Conservation (phyloP, 2,888 invertebrate species). For the Ditylenchus weischeri region DNA sequence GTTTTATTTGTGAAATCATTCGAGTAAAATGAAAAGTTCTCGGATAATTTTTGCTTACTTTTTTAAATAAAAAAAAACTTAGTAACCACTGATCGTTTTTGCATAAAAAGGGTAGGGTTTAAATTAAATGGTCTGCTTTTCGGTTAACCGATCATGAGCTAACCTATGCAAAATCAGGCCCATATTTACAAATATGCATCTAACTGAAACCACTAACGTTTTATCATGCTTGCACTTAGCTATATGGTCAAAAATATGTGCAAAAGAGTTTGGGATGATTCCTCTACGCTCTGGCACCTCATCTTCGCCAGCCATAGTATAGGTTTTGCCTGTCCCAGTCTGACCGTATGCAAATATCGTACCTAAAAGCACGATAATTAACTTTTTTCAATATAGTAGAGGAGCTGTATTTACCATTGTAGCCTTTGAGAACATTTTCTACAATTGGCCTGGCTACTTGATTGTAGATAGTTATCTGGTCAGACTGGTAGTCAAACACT, state of each 20-base stretch:
- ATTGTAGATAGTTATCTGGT: constrained; percentile 84
- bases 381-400: background rate
- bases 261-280: constrained; percentile 97
- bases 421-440: constrained; percentile 88
- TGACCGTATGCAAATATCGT: constrained; percentile 69
- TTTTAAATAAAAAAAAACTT: too few species aligned
- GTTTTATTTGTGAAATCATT: too few species aligned
- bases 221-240: constrained; percentile 85
- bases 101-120: too few species aligned
- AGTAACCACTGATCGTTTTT: too few species aligned
- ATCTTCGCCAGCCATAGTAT: constrained; percentile 91
- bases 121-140: too few species aligned
- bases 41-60: too few species aligned
- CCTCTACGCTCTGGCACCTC: constrained; percentile 83
- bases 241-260: constrained; percentile 95
- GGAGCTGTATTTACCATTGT: constrained; percentile 73
- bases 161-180: too few species aligned
- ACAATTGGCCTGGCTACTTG: constrained; percentile 93
- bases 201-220: constrained; percentile 67
- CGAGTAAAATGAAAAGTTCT: too few species aligned
- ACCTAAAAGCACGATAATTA: constrained; percentile 58
- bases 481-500: constrained; percentile 81
- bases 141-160: too few species aligned
- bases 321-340: constrained; percentile 93
- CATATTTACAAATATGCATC: too few species aligned